These are phyloP conservation scores for Aplidium turbinatum DNA, from an alignment of 23 tunicate species.

Conservation along the genomic window DNA sequence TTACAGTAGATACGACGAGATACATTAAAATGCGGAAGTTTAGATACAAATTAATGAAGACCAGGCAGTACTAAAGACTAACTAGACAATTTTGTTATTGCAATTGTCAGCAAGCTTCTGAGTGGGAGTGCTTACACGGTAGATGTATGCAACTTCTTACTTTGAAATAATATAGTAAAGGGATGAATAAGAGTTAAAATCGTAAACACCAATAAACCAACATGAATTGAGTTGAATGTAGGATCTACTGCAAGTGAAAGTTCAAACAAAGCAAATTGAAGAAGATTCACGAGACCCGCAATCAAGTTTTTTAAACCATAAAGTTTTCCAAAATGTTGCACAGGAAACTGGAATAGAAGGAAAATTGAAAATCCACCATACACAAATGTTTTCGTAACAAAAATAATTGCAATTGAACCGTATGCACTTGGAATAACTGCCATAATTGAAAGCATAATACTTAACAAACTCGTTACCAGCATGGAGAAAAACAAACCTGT, in stretches of 20 bases:
- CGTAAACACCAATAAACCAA: constrained; percentile 2
- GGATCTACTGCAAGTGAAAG: neutral
- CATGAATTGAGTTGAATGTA: neutral
- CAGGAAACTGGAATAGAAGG: constrained; percentile 21
- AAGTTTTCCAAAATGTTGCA: constrained; percentile 38
- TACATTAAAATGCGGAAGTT: no score
- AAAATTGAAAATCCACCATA: constrained; percentile 36
- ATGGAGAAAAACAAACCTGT: constrained; percentile 4
- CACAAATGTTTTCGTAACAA: constrained; percentile 8
- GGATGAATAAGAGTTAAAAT: constrained; percentile 20
- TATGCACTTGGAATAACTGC: neutral
- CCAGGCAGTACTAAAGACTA: no score
- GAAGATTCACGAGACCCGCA: constrained; percentile 18
- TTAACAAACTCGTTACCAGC: neutral
- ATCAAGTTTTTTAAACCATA: constrained; percentile 23
- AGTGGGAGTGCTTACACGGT: no score
- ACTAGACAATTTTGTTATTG: no score
- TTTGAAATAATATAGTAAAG: no score
- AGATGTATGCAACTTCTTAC: no score
- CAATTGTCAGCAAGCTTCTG: no score
- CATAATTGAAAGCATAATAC: constrained; percentile 9
- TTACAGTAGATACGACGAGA: no score
- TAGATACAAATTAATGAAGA: no score
- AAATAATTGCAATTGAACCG: constrained; percentile 9
- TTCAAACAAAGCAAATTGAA: constrained; percentile 25